A percentile compares a stretch with the other conserved stretches of the same genome.
These are phyloP conservation scores for Cryptomyrus ogoouensis DNA, from an alignment of 2,113 vertebrate genomes.

Conservation along the genomic window DNA sequence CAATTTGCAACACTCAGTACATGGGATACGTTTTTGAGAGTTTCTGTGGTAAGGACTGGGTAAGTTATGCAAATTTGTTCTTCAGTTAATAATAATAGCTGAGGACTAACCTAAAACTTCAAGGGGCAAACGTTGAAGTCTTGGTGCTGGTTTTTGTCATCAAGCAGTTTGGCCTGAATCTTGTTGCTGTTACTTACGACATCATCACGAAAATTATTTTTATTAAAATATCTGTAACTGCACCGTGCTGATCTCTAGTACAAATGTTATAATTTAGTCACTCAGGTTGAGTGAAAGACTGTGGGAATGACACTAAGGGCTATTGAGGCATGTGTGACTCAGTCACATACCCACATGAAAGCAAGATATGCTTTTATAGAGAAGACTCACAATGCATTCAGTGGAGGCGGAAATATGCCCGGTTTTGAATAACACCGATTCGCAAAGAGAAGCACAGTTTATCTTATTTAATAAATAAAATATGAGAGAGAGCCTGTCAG, in stretches of 20 bases:
- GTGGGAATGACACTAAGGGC: background rate
- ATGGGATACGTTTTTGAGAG: background rate
- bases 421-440: background rate
- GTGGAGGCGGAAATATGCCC: background rate
- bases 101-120: background rate
- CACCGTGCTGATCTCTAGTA: background rate
- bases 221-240: background rate
- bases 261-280: background rate
- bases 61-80: background rate
- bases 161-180: background rate
- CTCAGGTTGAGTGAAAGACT: background rate
- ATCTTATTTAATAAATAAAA: constrained; percentile 9
- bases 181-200: background rate
- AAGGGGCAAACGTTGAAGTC: background rate
- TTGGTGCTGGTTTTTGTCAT: background rate
- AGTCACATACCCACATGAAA: background rate
- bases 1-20: background rate
- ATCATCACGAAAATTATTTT: background rate
- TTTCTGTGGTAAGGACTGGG: background rate
- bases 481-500: background rate
- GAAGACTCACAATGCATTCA: background rate
- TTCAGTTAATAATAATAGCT: background rate
- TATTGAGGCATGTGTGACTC: background rate
- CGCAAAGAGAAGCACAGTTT: background rate
- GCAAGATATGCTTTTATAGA: background rate